Conservation (phyloP, 2,113 vertebrate genomes). For the Trochalopteron elliotii region DNA sequence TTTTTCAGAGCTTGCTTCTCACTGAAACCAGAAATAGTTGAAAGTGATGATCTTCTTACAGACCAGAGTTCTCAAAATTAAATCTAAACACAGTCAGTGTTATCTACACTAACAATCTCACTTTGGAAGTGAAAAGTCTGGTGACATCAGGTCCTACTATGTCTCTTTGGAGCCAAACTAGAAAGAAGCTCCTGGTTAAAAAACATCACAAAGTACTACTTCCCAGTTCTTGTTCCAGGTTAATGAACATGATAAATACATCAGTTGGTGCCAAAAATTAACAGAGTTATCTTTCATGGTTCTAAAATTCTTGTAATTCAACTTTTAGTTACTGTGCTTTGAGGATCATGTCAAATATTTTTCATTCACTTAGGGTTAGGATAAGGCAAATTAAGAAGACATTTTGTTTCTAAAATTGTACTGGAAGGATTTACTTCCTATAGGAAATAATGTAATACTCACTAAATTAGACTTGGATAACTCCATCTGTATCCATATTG, state of each 20-base stretch:
- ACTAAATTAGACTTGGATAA: background rate
- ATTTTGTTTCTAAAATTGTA: background rate
- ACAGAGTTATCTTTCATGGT: background rate
- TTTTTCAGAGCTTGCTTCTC: background rate
- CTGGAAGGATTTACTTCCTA: background rate
- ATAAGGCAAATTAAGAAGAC: background rate
- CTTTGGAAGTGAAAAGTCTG: background rate
- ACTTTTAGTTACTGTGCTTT: background rate
- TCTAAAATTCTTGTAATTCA: background rate
- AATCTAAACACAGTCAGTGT: background rate
- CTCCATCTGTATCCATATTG: background rate
- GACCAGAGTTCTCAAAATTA: background rate
- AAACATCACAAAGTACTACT: background rate
- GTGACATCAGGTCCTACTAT: background rate
- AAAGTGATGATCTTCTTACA: background rate
- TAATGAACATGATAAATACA: background rate
- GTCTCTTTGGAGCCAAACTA: background rate
- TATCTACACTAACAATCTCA: background rate
- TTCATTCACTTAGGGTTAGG: background rate
- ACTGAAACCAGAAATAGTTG: background rate
- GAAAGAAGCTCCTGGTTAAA: background rate
- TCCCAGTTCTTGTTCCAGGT: background rate
- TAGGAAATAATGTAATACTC: background rate
- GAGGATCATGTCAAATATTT: background rate
- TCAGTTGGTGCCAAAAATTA: background rate